Conservation (phyloP, 2,113 vertebrate genomes). For the Strix uralensis region DNA sequence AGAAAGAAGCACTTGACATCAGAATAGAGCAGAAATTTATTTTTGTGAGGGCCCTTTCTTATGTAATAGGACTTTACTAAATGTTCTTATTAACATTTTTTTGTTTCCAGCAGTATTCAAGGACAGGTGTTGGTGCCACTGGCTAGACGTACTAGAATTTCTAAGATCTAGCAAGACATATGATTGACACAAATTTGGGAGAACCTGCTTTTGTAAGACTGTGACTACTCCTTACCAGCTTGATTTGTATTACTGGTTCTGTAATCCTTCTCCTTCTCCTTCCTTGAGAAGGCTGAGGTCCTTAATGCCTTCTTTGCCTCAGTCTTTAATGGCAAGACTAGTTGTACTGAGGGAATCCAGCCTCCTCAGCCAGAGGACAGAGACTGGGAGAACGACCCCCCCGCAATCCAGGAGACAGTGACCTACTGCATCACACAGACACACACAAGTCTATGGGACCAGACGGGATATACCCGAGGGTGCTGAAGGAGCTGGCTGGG, state of each 20-base stretch:
- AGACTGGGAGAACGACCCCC: too few relatives aligned
- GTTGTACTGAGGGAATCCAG: too few relatives aligned
- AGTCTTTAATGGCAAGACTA: too few relatives aligned
- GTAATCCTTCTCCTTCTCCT: neutral
- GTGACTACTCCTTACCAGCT: neutral
- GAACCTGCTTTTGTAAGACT: neutral
- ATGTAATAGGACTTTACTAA: neutral
- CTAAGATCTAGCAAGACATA: accelerated
- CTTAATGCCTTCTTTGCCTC: too few relatives aligned
- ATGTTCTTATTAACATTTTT: neutral
- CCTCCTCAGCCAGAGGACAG: too few relatives aligned
- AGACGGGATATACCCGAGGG: too few relatives aligned
- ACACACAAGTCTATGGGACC: too few relatives aligned
- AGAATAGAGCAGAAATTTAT: neutral
- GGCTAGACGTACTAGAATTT: neutral
- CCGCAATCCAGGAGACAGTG: too few relatives aligned
- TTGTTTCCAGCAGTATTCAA: neutral
- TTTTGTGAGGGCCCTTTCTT: neutral
- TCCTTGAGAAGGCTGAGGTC: too few relatives aligned
- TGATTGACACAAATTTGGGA: neutral
- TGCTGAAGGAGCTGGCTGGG: too few relatives aligned
- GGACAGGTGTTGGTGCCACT: neutral
- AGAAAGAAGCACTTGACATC: neutral
- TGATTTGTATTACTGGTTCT: neutral
- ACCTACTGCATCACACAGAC: too few relatives aligned